Base-by-base conservation (phyloP, 2,797 vertebrate species). In the Microchirus variegatus region DNA sequence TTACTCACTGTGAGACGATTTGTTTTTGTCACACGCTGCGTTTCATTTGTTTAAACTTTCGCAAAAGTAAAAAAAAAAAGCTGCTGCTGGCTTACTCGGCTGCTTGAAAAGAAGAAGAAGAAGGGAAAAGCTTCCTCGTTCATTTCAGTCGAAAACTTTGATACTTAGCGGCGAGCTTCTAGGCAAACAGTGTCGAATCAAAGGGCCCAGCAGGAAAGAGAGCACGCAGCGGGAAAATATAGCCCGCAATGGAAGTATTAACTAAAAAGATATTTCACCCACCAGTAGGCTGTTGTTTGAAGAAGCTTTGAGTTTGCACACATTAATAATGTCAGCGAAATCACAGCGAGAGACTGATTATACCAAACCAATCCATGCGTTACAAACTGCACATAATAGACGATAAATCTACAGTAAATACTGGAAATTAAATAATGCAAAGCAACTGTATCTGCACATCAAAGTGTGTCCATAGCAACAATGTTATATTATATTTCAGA, bases 81-180 rank as follows among this genome's bases (percentile, higher is more conserved):
- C 54, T 58, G 18, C 41, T 31, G 18, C 42, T 18, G 52, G 18
- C 44, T 70, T 51, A 49, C 19, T 46, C 37, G 26, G 31, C 47
- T 19, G 57, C 36, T 71, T 71, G 57, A 80, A 75, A 63, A 71
- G 55, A 70, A 48, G 22, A 60, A 37, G 53, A 64, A n/a, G n/a
- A n/a, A n/a, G n/a, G 22, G 51, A 31, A 69, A 58, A 55, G 45
- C 59, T 42, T 70, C 47, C 58, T 52, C 73, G 62, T 71, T 86
- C 71, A 35, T 73, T 81, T 82, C 69, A 63, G 66, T 77, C 35
- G 36, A 67, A 59, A 60, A 80, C 71, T 75, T 75, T 84, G 57
- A 83, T 80, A 72, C 43, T 65, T 44, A 51, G 53, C 52, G 60
- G 70, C 47, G 14, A 78, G 79, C 70, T 83, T 68, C 71, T 10